phyloP scores from a whole-genome alignment of 2,113 vertebrate species.

The Labeo rohita region DNA sequence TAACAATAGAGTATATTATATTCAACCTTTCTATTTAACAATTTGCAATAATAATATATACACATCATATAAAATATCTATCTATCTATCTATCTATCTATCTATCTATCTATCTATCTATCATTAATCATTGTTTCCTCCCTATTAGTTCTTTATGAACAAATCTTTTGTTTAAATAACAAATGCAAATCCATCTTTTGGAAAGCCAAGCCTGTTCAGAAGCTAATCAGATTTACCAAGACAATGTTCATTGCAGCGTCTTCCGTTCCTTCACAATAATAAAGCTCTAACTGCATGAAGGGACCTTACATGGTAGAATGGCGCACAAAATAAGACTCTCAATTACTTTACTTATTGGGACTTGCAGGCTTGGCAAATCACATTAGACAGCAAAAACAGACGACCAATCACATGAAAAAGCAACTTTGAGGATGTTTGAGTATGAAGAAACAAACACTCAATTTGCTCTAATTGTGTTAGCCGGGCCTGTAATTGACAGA shows the following conservation, averaged over 20 bases:
- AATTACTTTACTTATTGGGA: slow-evolving; percentile 76
- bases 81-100: no score
- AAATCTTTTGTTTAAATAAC: neutral
- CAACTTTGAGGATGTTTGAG: slow-evolving; percentile 79
- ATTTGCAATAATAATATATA: no score
- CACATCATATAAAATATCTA: no score
- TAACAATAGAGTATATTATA: no score
- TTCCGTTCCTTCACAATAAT: slow-evolving; percentile 83
- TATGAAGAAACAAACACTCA: slow-evolving; percentile 81
- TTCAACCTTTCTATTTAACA: no score
- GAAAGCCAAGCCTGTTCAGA: slow-evolving; percentile 67
- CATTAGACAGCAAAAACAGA: slow-evolving; percentile 76
- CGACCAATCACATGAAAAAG: slow-evolving; percentile 75
- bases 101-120: no score
- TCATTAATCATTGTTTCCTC: no score
- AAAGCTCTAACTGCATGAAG: slow-evolving; percentile 79
- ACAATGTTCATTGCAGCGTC: slow-evolving; percentile 75
- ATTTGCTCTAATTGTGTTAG: slow-evolving; percentile 73
- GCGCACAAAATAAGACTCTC: slow-evolving; percentile 76
- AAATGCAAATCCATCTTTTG: slow-evolving; percentile 66
- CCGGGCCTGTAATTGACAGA: slow-evolving; percentile 72
- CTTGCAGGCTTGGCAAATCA: slow-evolving; percentile 66
- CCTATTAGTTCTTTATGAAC: neutral
- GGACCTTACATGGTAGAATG: slow-evolving; percentile 69
- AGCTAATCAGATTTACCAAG: slow-evolving; percentile 76